Conservation (phyloP, 2,888 invertebrate genomes). For the Heliothis peltigera region DNA sequence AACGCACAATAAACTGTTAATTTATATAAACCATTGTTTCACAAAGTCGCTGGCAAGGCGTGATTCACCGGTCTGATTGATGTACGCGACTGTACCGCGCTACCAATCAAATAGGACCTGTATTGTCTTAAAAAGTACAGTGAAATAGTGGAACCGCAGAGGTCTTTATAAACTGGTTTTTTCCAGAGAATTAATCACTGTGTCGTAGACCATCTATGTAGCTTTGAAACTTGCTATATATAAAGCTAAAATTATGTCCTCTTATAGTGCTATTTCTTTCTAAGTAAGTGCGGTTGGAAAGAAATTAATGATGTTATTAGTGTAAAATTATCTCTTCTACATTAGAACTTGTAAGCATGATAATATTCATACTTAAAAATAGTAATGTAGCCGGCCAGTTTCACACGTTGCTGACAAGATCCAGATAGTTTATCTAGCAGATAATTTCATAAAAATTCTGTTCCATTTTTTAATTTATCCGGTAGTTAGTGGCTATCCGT, state of each 20-base stretch:
- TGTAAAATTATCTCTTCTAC: conserved; percentile 1
- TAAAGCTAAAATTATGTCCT: conserved; percentile 44
- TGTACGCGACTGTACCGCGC: conserved; percentile 27
- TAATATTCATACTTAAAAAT: no score
- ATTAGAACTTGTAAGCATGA: background rate
- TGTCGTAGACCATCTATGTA: conserved; percentile 45
- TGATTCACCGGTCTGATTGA: conserved; percentile 53
- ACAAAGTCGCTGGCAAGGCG: conserved; percentile 29
- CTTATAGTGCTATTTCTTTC: conserved; percentile 19
- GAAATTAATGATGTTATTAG: conserved; percentile 8
- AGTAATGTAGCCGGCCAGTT: no score
- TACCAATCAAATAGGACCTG: conserved; percentile 23
- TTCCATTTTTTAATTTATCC: no score
- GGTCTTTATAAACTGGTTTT: conserved; percentile 22
- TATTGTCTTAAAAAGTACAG: background rate
- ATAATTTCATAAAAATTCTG: no score
- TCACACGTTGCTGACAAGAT: no score
- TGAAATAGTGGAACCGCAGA: background rate
- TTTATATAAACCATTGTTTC: conserved; percentile 51
- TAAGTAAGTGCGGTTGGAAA: background rate
- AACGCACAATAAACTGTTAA: conserved; percentile 50
- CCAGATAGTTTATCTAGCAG: no score
- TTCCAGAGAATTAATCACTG: conserved; percentile 43
- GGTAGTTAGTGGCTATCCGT: no score
- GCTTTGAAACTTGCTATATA: conserved; percentile 49